Conservation (phyloP, 1,140 invertebrate genomes). For the Anastatus disparis region DNA sequence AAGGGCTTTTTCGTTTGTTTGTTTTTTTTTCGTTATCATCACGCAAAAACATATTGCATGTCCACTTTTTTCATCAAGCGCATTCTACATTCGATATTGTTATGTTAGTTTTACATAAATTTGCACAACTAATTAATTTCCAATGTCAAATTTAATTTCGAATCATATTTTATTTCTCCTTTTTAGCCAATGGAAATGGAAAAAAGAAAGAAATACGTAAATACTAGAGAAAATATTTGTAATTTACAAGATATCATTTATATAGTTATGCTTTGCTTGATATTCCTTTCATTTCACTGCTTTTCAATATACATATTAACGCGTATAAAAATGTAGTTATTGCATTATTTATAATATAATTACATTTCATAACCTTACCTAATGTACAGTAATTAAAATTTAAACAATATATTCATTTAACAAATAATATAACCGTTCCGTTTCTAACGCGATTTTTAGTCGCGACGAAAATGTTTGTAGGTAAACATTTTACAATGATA, state of each 20-base stretch:
- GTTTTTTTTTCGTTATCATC: too few relatives aligned
- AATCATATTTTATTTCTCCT: too few relatives aligned
- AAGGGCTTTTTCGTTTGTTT: neutral
- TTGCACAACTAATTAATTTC: too few relatives aligned
- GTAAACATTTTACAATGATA: too few relatives aligned
- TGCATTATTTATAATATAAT: conserved; percentile 16
- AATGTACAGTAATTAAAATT: conserved; percentile 9
- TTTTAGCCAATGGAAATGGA: neutral
- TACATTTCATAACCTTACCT: conserved; percentile 2
- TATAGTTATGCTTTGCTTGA: too few relatives aligned
- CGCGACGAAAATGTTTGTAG: too few relatives aligned
- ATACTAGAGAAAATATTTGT: neutral
- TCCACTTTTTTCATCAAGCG: neutral
- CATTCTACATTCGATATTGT: too few relatives aligned
- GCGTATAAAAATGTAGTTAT: conserved; percentile 17
- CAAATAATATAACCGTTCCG: too few relatives aligned
- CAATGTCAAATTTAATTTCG: too few relatives aligned
- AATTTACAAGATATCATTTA: neutral
- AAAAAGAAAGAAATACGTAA: neutral
- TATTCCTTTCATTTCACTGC: neutral
- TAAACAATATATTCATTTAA: conserved; percentile 1
- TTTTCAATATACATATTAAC: neutral
- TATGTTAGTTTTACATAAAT: too few relatives aligned
- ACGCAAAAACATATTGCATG: neutral
- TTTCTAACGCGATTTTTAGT: too few relatives aligned